Evolutionary conservation across 2,113 vertebrate species (phyloP).

Genomic region (Chionodraco myersi): DNA sequence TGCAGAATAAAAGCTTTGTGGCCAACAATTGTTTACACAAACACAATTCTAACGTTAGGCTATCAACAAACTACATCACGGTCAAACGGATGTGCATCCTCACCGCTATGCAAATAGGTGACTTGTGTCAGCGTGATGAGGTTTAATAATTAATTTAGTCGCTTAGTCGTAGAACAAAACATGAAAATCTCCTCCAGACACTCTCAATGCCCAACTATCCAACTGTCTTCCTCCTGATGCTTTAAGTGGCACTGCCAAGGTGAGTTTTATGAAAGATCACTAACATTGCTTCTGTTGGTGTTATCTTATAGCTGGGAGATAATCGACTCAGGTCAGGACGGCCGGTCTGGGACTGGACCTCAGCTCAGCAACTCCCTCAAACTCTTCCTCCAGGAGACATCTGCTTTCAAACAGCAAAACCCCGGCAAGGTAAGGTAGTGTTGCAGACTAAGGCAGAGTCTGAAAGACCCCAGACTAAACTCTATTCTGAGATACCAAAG

Average conservation of each 20-base stretch:
- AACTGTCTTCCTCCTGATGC: too few relatives aligned
- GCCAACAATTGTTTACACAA: neutral
- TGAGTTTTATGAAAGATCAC: too few relatives aligned
- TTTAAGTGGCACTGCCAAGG: neutral
- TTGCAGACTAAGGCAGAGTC: conserved; percentile 43
- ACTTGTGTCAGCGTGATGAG: too few relatives aligned
- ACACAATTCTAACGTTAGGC: too few relatives aligned
- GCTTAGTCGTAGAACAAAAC: too few relatives aligned
- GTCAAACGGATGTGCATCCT: too few relatives aligned
- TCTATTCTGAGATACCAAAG: neutral
- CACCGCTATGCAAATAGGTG: too few relatives aligned
- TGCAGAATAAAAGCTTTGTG: neutral
- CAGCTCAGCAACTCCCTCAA: conserved; percentile 89
- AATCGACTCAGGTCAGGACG: conserved; percentile 85
- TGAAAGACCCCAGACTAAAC: fast-evolving
- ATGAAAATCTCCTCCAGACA: neutral
- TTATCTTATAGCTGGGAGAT: conserved; percentile 88
- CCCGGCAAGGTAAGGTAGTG: conserved; percentile 92
- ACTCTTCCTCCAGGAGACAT: conserved; percentile 93
- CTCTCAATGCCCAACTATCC: neutral
- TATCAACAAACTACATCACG: too few relatives aligned
- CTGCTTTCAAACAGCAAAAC: conserved; percentile 95
- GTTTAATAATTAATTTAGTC: too few relatives aligned
- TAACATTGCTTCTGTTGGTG: neutral
- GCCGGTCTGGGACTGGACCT: conserved; percentile 84